Evolutionary conservation across 1,140 invertebrate genomes (phyloP), one percentile per base, ranked within the genome.

Genomic region (Zeugodacus cucurbitae): DNA sequence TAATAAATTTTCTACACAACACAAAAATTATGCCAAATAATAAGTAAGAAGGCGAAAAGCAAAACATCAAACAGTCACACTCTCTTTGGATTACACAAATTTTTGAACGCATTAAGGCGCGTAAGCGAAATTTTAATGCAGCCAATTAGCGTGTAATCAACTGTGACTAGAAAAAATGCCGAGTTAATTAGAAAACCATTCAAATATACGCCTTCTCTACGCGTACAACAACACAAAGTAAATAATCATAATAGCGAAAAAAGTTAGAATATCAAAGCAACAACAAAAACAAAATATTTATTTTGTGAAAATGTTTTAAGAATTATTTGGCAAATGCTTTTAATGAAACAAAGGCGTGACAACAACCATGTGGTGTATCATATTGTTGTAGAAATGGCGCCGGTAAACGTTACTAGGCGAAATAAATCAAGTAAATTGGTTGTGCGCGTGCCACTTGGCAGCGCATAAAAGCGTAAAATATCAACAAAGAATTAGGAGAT

Each of bases 161-260:
- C 8, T 82, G 11, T 82, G 74, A 82, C 74, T 48, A 48, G 41
- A 82, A 82, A 48, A 82, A 82, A 82, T 17, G 44, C 10, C 26
- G 41, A 82, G 74, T 82, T 48, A 82, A 82, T 82, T 82, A n/a
- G 74, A 48, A 78, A 54, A 54, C 41, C 37, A 48, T 54, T 82
- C 48, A 5, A 54, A 54, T 54, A 54, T 82, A n/a, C 37, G 29
- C 6, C 8, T 14, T 29, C 41, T 4, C n/a, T 48, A 34, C 11
- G 20, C 34, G 14, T 70, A 14, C 14, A 74, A 74, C 48, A 4
- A 54, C 48, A 54, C 14, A 62, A 62, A 62, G 58, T 8, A 62
- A 14, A 82, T 7, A n/a, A 48, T 26, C 4, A 78, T 11, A 48
- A 48, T 1, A n/a, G n/a, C n/a, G 1, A 48, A 48, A 14, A 48